Percentiles rank a stretch among this genome's conserved stretches.
These are phyloP conservation scores for Microctonus brassicae DNA, from an alignment of 2,888 invertebrate species.

Conservation along the genomic window DNA sequence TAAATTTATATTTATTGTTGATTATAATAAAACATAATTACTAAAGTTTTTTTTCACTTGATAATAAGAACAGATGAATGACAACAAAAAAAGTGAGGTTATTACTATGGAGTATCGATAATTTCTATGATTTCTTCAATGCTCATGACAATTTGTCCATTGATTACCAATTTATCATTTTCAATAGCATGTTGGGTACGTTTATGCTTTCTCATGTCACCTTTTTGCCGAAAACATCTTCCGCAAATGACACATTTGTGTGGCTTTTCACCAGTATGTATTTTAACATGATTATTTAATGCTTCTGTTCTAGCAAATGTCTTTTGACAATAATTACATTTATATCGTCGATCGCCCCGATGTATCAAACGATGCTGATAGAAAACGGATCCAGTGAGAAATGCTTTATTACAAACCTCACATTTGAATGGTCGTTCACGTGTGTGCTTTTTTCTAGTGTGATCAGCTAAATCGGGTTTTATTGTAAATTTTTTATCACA, in stretches of 20 bases:
- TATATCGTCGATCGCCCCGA: constrained; percentile 76
- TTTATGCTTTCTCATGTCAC: constrained; percentile 63
- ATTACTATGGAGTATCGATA: too few species aligned
- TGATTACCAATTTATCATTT: constrained; percentile 27
- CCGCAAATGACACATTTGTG: constrained; percentile 62
- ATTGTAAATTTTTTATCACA: constrained; percentile 76
- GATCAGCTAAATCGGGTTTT: constrained; percentile 76
- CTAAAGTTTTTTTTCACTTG: too few species aligned
- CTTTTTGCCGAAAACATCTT: constrained; percentile 61
- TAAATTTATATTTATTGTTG: too few species aligned
- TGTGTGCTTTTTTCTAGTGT: constrained; percentile 76
- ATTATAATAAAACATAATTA: too few species aligned
- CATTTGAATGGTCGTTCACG: constrained; percentile 77
- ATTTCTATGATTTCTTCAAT: not conserved
- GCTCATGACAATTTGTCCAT: not conserved
- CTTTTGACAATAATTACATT: constrained; percentile 76
- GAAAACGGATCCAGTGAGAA: constrained; percentile 76
- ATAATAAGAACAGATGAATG: too few species aligned
- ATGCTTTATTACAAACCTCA: constrained; percentile 74
- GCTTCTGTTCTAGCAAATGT: constrained; percentile 77
- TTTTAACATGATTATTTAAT: constrained; percentile 75
- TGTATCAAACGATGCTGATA: constrained; percentile 77
- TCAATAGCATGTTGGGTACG: constrained; percentile 52
- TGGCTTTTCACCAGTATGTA: constrained; percentile 71
- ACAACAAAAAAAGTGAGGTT: too few species aligned